Evolutionary conservation across 1,140 invertebrate genomes (phyloP).

Genomic region (Pinna nobilis): DNA sequence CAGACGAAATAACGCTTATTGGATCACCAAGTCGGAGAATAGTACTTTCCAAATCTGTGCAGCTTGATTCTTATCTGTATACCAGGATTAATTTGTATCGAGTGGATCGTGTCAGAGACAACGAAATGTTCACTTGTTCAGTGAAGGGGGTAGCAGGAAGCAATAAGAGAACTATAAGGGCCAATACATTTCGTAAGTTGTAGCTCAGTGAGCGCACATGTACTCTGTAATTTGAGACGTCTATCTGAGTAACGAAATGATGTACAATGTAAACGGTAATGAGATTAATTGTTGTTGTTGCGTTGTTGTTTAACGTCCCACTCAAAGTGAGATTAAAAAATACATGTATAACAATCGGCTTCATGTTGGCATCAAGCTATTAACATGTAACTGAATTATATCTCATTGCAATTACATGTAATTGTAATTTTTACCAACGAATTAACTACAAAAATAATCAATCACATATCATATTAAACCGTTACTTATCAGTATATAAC

Average conservation of each 20-base stretch:
- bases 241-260: too few relatives aligned
- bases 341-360: background rate
- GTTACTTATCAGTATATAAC: too few relatives aligned
- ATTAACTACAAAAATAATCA: too few relatives aligned
- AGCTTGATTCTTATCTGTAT: constrained; percentile 49
- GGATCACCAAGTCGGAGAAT: constrained; percentile 47
- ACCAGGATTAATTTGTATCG: constrained; percentile 59
- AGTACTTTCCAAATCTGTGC: constrained; percentile 47
- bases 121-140: constrained; percentile 60
- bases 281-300: too few relatives aligned
- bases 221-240: too few relatives aligned
- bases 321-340: background rate
- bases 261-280: background rate
- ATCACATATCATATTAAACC: too few relatives aligned
- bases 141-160: constrained; percentile 57
- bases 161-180: constrained; percentile 48
- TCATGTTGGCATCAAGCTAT: background rate
- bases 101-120: constrained; percentile 51
- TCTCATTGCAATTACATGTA: too few relatives aligned
- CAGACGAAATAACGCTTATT: constrained; percentile 55
- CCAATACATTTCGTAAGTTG: constrained; percentile 57
- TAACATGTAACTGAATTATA: too few relatives aligned
- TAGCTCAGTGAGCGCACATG: too few relatives aligned
- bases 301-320: too few relatives aligned
- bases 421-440: too few relatives aligned